A percentile compares a stretch with the other conserved stretches of the same genome.
These are phyloP conservation scores for Stictonetta naevosa DNA, from an alignment of 2,113 vertebrate genomes.

Conservation along the genomic window DNA sequence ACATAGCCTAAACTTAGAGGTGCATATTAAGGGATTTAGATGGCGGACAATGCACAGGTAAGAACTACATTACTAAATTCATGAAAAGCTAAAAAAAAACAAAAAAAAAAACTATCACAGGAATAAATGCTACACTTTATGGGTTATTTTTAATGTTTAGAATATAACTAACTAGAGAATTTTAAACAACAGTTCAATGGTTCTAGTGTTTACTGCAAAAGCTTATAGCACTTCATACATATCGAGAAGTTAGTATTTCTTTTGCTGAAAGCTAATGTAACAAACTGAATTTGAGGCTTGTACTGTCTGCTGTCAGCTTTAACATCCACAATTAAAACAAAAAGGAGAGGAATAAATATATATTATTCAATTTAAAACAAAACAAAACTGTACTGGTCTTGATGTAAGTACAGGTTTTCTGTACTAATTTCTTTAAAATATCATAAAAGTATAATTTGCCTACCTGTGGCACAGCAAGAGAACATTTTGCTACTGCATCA, in stretches of 20 bases:
- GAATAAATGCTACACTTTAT: not conserved
- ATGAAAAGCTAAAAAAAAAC: not conserved
- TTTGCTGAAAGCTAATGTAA: not conserved
- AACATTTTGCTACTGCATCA: constrained; percentile 94
- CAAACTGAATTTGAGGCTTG: not conserved
- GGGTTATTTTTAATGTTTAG: not conserved
- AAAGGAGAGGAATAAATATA: not conserved
- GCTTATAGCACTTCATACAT: not conserved
- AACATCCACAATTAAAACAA: not conserved
- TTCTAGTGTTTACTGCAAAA: not conserved
- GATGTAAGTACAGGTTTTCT: not conserved
- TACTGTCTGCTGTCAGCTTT: not conserved
- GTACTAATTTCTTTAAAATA: not conserved
- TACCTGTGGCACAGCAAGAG: constrained; percentile 93
- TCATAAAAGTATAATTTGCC: not conserved
- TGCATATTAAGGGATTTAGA: not conserved
- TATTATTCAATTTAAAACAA: not conserved
- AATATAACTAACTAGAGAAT: not conserved
- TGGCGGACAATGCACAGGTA: not conserved
- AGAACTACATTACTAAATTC: not conserved
- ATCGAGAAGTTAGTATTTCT: not conserved
- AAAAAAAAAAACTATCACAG: not conserved
- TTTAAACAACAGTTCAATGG: not conserved
- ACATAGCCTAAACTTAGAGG: rapidly evolving
- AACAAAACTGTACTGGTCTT: not conserved